A percentile compares a stretch with the other conserved stretches of the same genome.
These are phyloP conservation scores for Oriolus oriolus DNA, from an alignment of 2,113 vertebrate species.

Conservation along the genomic window DNA sequence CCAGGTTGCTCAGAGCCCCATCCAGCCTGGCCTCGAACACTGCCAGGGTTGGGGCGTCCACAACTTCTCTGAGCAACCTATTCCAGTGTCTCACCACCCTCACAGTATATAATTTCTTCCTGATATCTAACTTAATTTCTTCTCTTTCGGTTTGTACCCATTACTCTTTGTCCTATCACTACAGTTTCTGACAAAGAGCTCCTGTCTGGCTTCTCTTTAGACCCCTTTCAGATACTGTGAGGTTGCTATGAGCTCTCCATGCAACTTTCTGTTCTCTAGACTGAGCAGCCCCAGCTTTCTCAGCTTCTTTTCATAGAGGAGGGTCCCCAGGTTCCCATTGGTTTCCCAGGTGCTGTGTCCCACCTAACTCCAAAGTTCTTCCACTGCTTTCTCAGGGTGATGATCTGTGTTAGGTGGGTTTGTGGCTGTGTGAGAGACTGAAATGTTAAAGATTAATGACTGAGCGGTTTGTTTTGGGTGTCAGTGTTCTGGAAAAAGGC, in stretches of 20 bases:
- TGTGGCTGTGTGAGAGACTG: not conserved
- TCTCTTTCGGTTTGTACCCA: not conserved
- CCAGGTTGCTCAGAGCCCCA: not conserved
- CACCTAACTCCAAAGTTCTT: accelerated
- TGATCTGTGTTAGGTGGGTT: not conserved
- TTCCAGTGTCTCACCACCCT: not conserved
- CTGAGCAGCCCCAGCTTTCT: not conserved
- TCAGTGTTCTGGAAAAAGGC: not conserved
- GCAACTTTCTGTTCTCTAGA: not conserved
- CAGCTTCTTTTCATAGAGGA: accelerated
- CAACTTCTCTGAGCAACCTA: not conserved
- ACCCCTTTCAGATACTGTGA: not conserved
- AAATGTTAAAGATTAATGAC: too few species aligned
- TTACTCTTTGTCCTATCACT: not conserved
- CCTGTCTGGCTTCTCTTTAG: not conserved
- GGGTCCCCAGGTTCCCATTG: not conserved
- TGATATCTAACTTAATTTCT: not conserved
- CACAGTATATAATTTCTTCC: not conserved
- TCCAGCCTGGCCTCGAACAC: not conserved
- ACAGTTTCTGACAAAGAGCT: not conserved
- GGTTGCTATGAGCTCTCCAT: not conserved
- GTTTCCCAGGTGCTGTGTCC: not conserved
- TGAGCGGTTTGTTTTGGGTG: not conserved
- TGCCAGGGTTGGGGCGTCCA: not conserved
- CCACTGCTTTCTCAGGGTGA: accelerated